Base-by-base conservation (phyloP, 1,140 invertebrate species). In the Eulimnadia texana region DNA sequence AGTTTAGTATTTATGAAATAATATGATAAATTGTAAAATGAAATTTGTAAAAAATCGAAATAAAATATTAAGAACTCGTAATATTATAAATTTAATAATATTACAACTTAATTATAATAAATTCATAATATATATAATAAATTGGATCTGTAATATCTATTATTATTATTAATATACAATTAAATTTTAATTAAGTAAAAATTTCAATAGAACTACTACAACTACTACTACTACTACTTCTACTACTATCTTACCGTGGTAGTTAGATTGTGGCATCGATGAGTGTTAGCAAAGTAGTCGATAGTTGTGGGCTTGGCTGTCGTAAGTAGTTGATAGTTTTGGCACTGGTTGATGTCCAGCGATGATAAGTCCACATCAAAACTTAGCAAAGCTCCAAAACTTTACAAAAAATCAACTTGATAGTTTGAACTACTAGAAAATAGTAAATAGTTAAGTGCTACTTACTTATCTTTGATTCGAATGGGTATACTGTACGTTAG, bases 301-400 rank as follows among this genome's bases (percentile, higher is more conserved):
- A 84, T 23, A 16, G 33, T 16, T 42, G 6, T 16, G 25, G 9
- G 33, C 28, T 24, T 25, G 51, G 2, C 56, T 55, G 52, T 13
- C 52, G 49, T 3, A 1, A 24, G 23, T 10, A 24, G 16, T 16
- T 24, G 24, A 28, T 24, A 24, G 23, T 42, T 65, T 67, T 90
- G 86, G 70, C 90, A 93, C 69, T 93, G 90, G 74, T 93, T 90
- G 61, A 93, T 81, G 70, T 90, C 85, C 67, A 92, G 74, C 53
- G 79, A 77, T 50, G 85, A 87, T 67, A 92, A 78, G 72, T 92
- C 86, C 66, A 92, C 82, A 72, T 93, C 88, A 55, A 91, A 77
- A 62, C 85, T 88, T 33, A 91, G 77, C 68, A 90, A 82, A 57
- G 87, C 87, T 27, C 62, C 58, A 1, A 68, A 56, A 3, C 64